Base-by-base conservation (phyloP, 2,113 vertebrate species). In the Phoenicopterus ruber region DNA sequence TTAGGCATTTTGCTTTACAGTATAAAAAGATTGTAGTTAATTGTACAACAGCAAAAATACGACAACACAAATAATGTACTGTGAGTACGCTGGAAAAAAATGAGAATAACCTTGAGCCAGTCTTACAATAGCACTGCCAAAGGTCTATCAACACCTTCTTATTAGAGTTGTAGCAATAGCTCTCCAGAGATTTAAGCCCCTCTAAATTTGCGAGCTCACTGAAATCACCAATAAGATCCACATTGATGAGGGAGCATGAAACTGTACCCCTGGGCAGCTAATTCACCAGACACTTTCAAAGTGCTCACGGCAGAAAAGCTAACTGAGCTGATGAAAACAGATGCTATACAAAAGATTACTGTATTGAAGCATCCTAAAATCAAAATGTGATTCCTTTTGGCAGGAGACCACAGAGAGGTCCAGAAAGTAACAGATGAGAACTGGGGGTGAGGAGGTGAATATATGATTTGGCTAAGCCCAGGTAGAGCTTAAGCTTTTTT, bases 81-180 rank as follows among this genome's bases (percentile, higher is more conserved):
- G 40, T 61, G 79, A 34, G 32, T 54, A 63, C 0, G 0, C 40
- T 67, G 55, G 55, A 13, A 44, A 72, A 86, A 84, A 69, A 82
- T 4, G 25, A 2, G 55, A 91, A 93, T 86, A 93, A 95, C 88
- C 93, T 94, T 92, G 79, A 96, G 54, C 18, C 46, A 36, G 71
- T 80, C 74, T 92, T 91, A 70, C 46, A 90, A 73, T 83, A 93
- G 21, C 1, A 9, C 67, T 97, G 95, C 94, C 94, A 95, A 88
- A 89, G 49, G 77, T 87, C 93, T 92, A 93, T 98, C 97, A 97
- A 97, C 96, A 95, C 94, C 89, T 97, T 91, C 95, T 95, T 94
- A 96, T 97, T 97, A 95, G 67, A 90, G 59, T 32, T 93, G 88
- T 6, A 96, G 85, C 82, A 94, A 83, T 50, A 54, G 36, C 15